Percentiles rank a stretch among this genome's conserved stretches.
phyloP scores from a whole-genome alignment of 2,113 vertebrate species.

The Gopherus flavomarginatus region DNA sequence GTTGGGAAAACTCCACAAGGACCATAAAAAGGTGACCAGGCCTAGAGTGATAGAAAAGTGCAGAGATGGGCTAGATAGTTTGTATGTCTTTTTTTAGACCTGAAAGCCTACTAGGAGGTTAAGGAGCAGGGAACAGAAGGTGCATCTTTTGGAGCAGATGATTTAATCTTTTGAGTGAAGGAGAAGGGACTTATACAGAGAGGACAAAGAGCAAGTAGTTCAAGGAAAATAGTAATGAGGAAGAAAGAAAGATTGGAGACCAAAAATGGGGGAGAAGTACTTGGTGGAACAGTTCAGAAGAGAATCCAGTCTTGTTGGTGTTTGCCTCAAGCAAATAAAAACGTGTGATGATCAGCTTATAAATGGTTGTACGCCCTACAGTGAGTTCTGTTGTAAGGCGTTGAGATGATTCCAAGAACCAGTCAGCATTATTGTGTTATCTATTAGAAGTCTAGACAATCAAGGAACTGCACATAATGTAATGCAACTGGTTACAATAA shows the following conservation, averaged over 20 bases:
- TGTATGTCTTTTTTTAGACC: neutral
- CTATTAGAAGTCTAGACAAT: slow-evolving; percentile 63
- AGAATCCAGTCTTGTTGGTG: slow-evolving; percentile 24
- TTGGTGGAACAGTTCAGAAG: neutral
- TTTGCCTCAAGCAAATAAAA: slow-evolving; percentile 8
- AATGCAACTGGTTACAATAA: slow-evolving; percentile 38
- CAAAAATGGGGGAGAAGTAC: neutral
- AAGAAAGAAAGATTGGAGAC: neutral
- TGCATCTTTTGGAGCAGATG: neutral
- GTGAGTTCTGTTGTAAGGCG: slow-evolving; percentile 60
- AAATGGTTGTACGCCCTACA: slow-evolving; percentile 46
- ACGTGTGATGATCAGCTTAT: slow-evolving; percentile 1
- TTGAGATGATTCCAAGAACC: slow-evolving; percentile 53
- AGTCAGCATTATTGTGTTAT: slow-evolving; percentile 63
- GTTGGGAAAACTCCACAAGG: neutral
- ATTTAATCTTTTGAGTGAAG: neutral
- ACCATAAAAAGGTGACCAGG: neutral
- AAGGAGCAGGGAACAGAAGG: neutral
- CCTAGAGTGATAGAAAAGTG: neutral
- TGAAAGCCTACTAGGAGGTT: neutral
- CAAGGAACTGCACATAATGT: slow-evolving; percentile 29
- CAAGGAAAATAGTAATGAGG: neutral
- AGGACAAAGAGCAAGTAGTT: neutral
- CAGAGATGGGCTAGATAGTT: neutral
- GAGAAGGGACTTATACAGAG: neutral